phyloP scores from a whole-genome alignment of 2,888 invertebrate species.

The Drosophila phalerata region DNA sequence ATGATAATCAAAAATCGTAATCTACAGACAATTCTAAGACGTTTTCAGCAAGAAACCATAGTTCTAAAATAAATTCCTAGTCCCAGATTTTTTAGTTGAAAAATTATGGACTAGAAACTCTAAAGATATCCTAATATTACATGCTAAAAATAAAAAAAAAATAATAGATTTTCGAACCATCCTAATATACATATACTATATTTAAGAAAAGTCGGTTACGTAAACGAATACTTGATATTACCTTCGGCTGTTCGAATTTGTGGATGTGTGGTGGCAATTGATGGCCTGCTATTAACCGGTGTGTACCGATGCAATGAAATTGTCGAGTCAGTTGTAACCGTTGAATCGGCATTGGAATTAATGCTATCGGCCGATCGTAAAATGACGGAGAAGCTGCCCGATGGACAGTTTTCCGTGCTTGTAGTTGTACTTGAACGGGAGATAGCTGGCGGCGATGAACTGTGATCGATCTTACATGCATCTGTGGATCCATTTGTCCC shows the following conservation, averaged over 20 bases:
- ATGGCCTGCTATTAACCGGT: conserved; percentile 73
- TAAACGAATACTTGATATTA: conserved; percentile 28
- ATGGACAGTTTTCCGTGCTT: conserved; percentile 45
- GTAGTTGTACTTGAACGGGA: conserved; percentile 40
- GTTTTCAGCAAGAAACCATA: too few relatives aligned
- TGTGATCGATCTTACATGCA: conserved; percentile 81
- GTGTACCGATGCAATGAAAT: conserved; percentile 83
- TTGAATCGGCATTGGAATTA: conserved; percentile 63
- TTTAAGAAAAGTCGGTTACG: neutral
- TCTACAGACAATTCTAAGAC: too few relatives aligned
- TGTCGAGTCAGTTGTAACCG: conserved; percentile 52
- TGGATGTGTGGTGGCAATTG: conserved; percentile 70
- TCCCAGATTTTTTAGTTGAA: too few relatives aligned
- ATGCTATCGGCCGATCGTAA: conserved; percentile 82
- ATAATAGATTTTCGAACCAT: too few relatives aligned
- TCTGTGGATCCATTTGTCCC: conserved; percentile 54
- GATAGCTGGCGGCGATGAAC: conserved; percentile 76
- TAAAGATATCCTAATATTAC: too few relatives aligned
- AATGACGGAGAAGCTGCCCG: conserved; percentile 83
- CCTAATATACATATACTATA: too few relatives aligned
- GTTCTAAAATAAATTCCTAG: too few relatives aligned
- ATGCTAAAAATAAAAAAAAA: too few relatives aligned
- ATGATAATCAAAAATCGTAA: too few relatives aligned
- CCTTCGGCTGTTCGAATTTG: conserved; percentile 83
- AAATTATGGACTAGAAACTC: too few relatives aligned